Evolutionary conservation across 2,888 invertebrate species (phyloP).

Genomic region (Allygus modestus): DNA sequence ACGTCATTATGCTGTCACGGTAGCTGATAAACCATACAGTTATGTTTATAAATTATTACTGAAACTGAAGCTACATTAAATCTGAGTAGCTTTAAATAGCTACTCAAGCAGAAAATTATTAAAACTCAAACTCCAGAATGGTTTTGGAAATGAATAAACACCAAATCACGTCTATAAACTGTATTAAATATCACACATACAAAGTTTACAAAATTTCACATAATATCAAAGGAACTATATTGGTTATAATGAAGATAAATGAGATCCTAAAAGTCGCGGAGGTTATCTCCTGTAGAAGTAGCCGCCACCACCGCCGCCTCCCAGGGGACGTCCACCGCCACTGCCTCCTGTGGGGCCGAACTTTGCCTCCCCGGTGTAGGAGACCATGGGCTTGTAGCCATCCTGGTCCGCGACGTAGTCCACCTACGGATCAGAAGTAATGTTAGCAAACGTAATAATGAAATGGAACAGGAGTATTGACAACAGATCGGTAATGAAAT

Average conservation of each 20-base stretch:
- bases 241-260: neutral
- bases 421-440: conserved; percentile 77
- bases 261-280: neutral
- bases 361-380: conserved; percentile 80
- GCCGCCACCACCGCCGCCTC: neutral
- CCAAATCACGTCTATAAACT: conserved; percentile 22
- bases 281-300: conserved; percentile 54
- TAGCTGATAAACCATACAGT: no score
- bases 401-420: conserved; percentile 89
- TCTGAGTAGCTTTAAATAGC: no score
- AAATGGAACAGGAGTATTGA: neutral
- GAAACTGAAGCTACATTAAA: no score
- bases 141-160: no score
- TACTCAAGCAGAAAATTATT: no score
- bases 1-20: no score
- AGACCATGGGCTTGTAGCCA: conserved; percentile 89
- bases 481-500: neutral
- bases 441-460: no score
- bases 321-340: neutral
- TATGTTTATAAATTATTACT: no score
- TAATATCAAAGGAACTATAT: conserved; percentile 19
- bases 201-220: neutral
- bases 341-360: conserved; percentile 8
- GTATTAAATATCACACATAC: conserved; percentile 13
- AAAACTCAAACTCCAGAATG: no score